Conservation (phyloP, 1,140 invertebrate genomes). For the Venustaconcha ellipsiformis region DNA sequence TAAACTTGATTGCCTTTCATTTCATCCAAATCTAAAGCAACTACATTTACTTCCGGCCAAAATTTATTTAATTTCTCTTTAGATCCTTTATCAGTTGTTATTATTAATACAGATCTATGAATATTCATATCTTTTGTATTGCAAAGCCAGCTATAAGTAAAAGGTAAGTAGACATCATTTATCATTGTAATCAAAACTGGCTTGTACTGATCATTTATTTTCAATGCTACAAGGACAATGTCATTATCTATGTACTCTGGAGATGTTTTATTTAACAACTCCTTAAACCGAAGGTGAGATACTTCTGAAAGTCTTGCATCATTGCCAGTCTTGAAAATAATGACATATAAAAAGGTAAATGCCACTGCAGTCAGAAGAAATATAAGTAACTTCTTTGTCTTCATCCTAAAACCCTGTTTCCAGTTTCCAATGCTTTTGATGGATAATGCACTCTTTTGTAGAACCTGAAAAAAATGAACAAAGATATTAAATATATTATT, state of each 20-base stretch:
- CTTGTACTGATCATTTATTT: conserved; percentile 5
- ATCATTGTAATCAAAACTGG: conserved; percentile 49
- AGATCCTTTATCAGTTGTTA: conserved; percentile 41
- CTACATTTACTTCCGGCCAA: conserved; percentile 48
- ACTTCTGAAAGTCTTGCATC: too few relatives aligned
- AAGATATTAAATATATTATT: too few relatives aligned
- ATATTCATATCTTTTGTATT: conserved; percentile 52
- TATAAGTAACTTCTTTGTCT: too few relatives aligned
- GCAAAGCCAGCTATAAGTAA: conserved; percentile 56
- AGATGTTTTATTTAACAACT: too few relatives aligned
- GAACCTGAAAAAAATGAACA: too few relatives aligned
- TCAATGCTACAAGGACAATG: conserved; percentile 15
- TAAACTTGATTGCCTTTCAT: conserved; percentile 44
- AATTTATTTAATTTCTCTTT: conserved; percentile 32
- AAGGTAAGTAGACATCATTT: conserved; percentile 53
- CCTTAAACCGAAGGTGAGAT: too few relatives aligned
- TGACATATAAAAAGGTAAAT: too few relatives aligned
- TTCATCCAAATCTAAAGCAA: conserved; percentile 22
- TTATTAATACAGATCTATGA: conserved; percentile 46
- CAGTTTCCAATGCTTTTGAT: too few relatives aligned
- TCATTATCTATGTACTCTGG: conserved; percentile 4
- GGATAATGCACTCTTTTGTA: too few relatives aligned
- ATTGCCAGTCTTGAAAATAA: too few relatives aligned
- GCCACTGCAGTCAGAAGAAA: too few relatives aligned
- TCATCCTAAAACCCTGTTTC: too few relatives aligned